Base-by-base conservation (phyloP, 1,140 invertebrate species). In the Drosophila paulistorum region DNA sequence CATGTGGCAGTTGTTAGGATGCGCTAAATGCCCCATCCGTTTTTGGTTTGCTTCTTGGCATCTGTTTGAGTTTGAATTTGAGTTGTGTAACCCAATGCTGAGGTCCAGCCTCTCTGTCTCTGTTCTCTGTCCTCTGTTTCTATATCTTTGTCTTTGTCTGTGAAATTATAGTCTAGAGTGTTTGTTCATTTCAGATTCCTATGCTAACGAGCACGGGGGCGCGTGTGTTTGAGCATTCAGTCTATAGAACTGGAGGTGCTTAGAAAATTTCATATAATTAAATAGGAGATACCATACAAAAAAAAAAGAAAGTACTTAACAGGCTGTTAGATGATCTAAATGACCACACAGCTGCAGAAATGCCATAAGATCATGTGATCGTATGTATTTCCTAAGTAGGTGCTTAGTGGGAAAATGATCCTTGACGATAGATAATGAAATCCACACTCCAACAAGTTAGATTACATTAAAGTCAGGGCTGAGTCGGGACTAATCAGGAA, bases 1-100 rank as follows among this genome's bases (percentile, higher is more conserved):
- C 84, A 81, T 89, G 79, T 89, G 72, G 84, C 84, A 84, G 83
- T 87, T 80, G 83, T 87, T 87, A 86, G 83, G 72, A 82, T 79
- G 83, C 83, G 79, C 79, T 87, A 87, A 86, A 86, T 86, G 83
- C 68, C 69, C 79, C 83, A 61, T 68, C 68, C 71, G 68, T 63
- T 62, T 70, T 48, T 45, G 11, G 33, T 26, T 51, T 51, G 45
- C 45, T 51, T 51, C 42, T 20, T 70, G 57, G 69, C 83, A 86
- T 86, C 82, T 86, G 82, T 86, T 68, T 73, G 82, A 86, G 71
- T 65, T 81, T 86, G 83, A 82, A 79, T 86, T 68, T 73, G 82
- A 86, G 71, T 65, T 81, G 66, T 87, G 83, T 87, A 86, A 86
- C 68, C 75, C 48, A 79, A 86, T 82, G 74, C 82, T 51, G n/a